A percentile compares a stretch with the other conserved stretches of the same genome.
Conservation (phyloP, 2,113 vertebrate genomes). For the Erinaceus europaeus region DNA sequence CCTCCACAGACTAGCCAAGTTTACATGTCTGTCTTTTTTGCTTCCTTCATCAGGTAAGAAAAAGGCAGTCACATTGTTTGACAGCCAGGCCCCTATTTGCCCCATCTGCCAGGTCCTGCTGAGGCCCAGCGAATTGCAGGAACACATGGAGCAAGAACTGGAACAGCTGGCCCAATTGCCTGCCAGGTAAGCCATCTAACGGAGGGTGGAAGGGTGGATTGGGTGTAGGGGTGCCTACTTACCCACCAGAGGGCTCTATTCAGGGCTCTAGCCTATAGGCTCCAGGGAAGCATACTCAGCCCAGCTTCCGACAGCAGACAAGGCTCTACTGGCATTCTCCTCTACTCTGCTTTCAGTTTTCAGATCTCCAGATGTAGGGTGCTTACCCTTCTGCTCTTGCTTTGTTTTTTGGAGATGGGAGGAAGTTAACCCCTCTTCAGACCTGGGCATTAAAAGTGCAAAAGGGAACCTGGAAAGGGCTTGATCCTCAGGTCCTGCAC, state of each 20-base stretch:
- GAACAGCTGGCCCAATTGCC: slow-evolving; percentile 94
- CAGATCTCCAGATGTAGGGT: not conserved
- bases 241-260: not conserved
- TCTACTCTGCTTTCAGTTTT: not conserved
- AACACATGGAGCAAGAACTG: slow-evolving; percentile 99
- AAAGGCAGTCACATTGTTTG: slow-evolving; percentile 97
- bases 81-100: slow-evolving; percentile 97
- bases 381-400: slow-evolving; percentile 8
- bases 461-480: not conserved
- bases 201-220: no score
- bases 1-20: not conserved
- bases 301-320: not conserved
- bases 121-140: slow-evolving; percentile 95
- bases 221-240: not conserved
- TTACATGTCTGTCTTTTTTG: slow-evolving; percentile 45
- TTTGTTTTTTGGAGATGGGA: not conserved
- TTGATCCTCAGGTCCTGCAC: not conserved
- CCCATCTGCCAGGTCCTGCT: slow-evolving; percentile 98
- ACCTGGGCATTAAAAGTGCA: slow-evolving; percentile 9
- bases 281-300: not conserved
- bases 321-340: not conserved
- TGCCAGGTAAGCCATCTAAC: slow-evolving; percentile 86
- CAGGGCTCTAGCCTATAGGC: not conserved
- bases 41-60: slow-evolving; percentile 92
- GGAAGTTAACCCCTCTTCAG: not conserved